Conservation (phyloP, 1,140 invertebrate genomes). For the Palaemon carinicauda region DNA sequence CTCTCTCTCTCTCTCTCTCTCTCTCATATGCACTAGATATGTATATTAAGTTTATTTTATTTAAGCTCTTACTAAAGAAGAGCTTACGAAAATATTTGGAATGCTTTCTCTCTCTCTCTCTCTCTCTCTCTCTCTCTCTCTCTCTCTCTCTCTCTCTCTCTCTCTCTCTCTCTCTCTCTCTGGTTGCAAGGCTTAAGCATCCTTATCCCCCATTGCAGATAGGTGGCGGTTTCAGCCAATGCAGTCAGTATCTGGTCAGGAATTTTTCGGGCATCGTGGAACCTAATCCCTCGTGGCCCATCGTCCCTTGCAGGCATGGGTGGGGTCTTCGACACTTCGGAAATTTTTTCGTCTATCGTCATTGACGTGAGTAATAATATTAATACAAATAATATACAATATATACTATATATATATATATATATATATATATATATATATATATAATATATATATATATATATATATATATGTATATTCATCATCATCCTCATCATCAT, state of each 20-base stretch:
- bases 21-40: constrained; percentile 27
- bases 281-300: constrained; percentile 58
- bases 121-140: not conserved
- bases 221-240: constrained; percentile 35
- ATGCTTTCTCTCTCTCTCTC: not conserved
- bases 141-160: not conserved
- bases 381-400: not conserved
- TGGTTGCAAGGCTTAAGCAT: not conserved
- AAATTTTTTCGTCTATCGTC: constrained; percentile 64
- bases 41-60: not conserved
- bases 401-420: not conserved
- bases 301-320: constrained; percentile 62
- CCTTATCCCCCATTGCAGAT: not conserved
- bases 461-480: not conserved
- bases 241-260: constrained; percentile 64
- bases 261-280: constrained; percentile 63
- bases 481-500: not conserved
- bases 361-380: constrained; percentile 62
- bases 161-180: not conserved
- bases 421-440: not conserved
- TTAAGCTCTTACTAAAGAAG: too few species aligned
- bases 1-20: not conserved
- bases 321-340: constrained; percentile 65
- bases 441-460: not conserved
- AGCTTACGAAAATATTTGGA: not conserved